phyloP scores from a whole-genome alignment of 2,797 vertebrate genomes.

The Microctenopoma lineatum region DNA sequence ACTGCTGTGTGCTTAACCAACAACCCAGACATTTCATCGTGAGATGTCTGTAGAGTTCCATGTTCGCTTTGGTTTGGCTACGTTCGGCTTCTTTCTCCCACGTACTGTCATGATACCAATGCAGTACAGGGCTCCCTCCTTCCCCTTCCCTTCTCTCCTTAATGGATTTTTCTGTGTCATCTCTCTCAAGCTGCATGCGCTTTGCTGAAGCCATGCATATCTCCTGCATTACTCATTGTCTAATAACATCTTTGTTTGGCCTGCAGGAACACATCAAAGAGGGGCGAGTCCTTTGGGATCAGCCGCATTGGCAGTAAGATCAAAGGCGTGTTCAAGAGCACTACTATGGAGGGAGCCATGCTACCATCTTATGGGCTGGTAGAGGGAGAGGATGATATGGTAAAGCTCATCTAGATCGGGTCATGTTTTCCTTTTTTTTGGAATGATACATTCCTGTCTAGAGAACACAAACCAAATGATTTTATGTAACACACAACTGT shows the following conservation, averaged over 20 bases:
- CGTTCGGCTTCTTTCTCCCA: conserved; percentile 22
- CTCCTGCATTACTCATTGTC: conserved; percentile 8
- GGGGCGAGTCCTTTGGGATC: conserved; percentile 94
- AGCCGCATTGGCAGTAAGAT: conserved; percentile 96
- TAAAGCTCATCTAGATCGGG: conserved; percentile 71
- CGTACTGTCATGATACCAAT: conserved; percentile 16
- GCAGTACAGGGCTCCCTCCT: conserved; percentile 27
- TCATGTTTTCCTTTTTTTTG: background rate
- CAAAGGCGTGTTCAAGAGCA: conserved; percentile 97
- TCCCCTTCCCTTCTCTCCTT: conserved; percentile 16
- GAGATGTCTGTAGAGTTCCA: conserved; percentile 54
- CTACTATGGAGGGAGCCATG: conserved; percentile 96
- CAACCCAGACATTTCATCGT: conserved; percentile 52
- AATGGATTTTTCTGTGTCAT: conserved; percentile 14
- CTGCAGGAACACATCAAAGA: conserved; percentile 90
- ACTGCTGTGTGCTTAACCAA: conserved; percentile 35
- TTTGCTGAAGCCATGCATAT: conserved; percentile 40
- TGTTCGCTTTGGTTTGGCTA: conserved; percentile 51
- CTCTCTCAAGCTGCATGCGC: conserved; percentile 55
- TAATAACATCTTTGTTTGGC: conserved; percentile 44
- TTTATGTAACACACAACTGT: background rate
- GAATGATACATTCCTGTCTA: background rate
- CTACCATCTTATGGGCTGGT: conserved; percentile 89
- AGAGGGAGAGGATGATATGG: conserved; percentile 93
- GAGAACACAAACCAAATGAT: background rate